A percentile compares a stretch with the other conserved stretches of the same genome.
These are phyloP conservation scores for Chamaea fasciata DNA, from an alignment of 2,113 vertebrate genomes.

Conservation along the genomic window DNA sequence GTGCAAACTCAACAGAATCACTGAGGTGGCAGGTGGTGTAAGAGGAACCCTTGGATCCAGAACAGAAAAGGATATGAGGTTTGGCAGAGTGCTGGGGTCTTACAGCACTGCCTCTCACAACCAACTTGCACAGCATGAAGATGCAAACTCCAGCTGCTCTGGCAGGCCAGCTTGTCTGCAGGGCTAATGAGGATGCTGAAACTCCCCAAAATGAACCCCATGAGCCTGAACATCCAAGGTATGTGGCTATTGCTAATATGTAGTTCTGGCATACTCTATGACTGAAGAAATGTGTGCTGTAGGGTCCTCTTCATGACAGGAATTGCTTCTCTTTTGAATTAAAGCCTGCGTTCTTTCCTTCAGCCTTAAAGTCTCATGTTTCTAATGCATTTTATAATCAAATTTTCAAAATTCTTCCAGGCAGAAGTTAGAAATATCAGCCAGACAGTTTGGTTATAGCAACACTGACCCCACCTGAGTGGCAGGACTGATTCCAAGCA, in stretches of 20 bases:
- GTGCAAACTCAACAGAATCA: background rate
- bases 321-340: background rate
- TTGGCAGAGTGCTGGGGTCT: background rate
- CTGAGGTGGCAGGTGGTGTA: background rate
- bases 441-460: background rate
- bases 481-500: background rate
- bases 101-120: background rate
- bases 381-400: background rate
- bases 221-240: background rate
- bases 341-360: background rate
- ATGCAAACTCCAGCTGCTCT: background rate
- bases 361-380: background rate
- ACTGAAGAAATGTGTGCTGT: background rate
- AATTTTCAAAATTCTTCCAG: background rate
- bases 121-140: rapidly evolving
- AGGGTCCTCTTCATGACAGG: background rate
- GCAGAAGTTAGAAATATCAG: background rate
- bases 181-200: background rate
- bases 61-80: background rate
- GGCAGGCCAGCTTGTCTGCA: background rate
- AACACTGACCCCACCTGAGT: background rate
- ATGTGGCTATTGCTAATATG: background rate
- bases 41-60: background rate
- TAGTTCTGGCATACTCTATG: background rate
- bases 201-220: background rate